Evolutionary conservation across 2,888 invertebrate genomes (phyloP), one percentile per base, ranked within the genome.

Genomic region (Petrolisthes cinctipes): DNA sequence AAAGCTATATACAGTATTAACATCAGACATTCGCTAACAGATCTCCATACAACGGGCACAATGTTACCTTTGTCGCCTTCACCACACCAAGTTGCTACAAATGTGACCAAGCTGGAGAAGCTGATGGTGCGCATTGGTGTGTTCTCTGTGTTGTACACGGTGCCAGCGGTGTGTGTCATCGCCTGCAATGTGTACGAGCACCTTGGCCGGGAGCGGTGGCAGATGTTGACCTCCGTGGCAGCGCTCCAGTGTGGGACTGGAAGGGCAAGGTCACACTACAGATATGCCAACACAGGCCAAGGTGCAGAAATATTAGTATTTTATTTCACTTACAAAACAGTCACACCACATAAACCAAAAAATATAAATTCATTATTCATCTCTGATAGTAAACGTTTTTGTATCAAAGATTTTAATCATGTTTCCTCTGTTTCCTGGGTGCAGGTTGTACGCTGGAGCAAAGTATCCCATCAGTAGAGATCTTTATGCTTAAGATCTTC

Each of bases 111-210:
- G 93, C 94, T 99, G 91, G 99, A 99, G 93, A 97, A 98, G 92
- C 94, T 99, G 84, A 98, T 99, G 98, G 96, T 98, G 91, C 95
- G 99, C 89, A 99, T 99, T 92, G 98, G 99, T 75, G 96, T 99
- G 91, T 99, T 99, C 94, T 97, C 98, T 82, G 97, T 99, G 0
- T 94, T 99, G n/a, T 99, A 99, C 93, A 97, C 97, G 71, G 96
- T 99, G 37, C 99, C 99, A 14, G 98, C 98, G 4, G 94, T 98
- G 61, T 96, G 98, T 85, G 97, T 98, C 82, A 95, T 99, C 89
- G 97, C 96, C 66, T 99, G 99, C 92, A 95, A 98, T 88, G 96
- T 98, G 93, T 99, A 99, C 93, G 98, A 99, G 93, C 96, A 97
- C 92, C 92, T 92, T 37, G 92, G 92, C 86, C 92, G 93, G 9